A percentile compares a stretch with the other conserved stretches of the same genome.
Evolutionary conservation across 2,888 invertebrate genomes (phyloP).

Genomic region (Drosophila robusta): DNA sequence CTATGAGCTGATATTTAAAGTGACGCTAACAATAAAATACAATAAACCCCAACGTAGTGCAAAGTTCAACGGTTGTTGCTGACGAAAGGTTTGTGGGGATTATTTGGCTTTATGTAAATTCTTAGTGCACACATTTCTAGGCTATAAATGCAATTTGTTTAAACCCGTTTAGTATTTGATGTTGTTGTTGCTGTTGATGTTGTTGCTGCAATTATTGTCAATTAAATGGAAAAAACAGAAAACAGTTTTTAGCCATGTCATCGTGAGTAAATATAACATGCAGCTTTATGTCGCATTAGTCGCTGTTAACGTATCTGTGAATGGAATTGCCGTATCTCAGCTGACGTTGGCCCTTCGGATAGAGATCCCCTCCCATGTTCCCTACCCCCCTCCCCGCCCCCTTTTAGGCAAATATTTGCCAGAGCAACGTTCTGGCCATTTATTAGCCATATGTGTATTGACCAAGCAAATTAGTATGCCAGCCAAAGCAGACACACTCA

Average conservation of each 20-base stretch:
- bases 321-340: constrained; percentile 3
- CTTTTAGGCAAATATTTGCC: constrained; percentile 35
- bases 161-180: constrained; percentile 63
- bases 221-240: constrained; percentile 58
- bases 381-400: too few species aligned
- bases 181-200: constrained; percentile 23
- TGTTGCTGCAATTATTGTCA: constrained; percentile 64
- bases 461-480: constrained; percentile 53
- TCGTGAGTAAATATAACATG: constrained; percentile 62
- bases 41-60: neutral
- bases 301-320: constrained; percentile 4
- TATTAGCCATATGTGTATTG: constrained; percentile 41
- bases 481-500: constrained; percentile 9
- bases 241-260: constrained; percentile 61
- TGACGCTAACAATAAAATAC: constrained; percentile 6
- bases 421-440: constrained; percentile 24
- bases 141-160: constrained; percentile 47
- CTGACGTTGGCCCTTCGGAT: constrained; percentile 11
- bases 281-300: constrained; percentile 48
- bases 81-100: constrained; percentile 21
- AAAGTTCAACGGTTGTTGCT: constrained; percentile 21
- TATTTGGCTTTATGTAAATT: constrained; percentile 47
- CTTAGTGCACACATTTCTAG: constrained; percentile 40
- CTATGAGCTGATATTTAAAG: constrained; percentile 1
- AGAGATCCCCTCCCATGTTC: neutral